phyloP scores from a whole-genome alignment of 2,113 vertebrate genomes.

The Phalacrocorax brasilianus region DNA sequence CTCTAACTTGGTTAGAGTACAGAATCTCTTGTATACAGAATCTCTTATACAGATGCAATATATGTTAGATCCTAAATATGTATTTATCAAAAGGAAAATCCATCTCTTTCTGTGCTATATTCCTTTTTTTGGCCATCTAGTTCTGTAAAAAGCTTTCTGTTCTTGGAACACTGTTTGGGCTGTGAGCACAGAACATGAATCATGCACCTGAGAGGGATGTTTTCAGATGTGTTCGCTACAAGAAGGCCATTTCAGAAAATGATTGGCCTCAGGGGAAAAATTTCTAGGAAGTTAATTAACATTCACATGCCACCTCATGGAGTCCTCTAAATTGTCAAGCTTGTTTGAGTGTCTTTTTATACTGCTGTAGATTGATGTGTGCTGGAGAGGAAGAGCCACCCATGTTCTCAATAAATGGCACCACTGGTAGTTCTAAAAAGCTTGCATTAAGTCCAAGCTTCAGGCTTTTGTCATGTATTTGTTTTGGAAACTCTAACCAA shows the following conservation, averaged over 20 bases:
- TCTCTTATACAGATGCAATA: not conserved
- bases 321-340: not conserved
- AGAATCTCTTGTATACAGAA: not conserved
- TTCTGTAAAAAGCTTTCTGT: not conserved
- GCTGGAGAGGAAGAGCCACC: not conserved
- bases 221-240: not conserved
- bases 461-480: not conserved
- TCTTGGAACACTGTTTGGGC: not conserved
- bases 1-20: not conserved
- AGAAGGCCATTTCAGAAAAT: not conserved
- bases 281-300: conserved; percentile 4
- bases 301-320: not conserved
- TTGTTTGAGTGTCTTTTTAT: not conserved
- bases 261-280: not conserved
- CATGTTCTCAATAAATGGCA: not conserved
- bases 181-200: not conserved
- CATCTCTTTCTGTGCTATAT: not conserved
- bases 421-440: not conserved
- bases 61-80: not conserved
- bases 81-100: not conserved
- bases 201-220: not conserved
- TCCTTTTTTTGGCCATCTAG: not conserved
- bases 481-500: not conserved
- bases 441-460: not conserved
- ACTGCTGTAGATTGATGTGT: not conserved